phyloP scores from a whole-genome alignment of 1,140 invertebrate genomes.

The Tetragnatha versicolor region DNA sequence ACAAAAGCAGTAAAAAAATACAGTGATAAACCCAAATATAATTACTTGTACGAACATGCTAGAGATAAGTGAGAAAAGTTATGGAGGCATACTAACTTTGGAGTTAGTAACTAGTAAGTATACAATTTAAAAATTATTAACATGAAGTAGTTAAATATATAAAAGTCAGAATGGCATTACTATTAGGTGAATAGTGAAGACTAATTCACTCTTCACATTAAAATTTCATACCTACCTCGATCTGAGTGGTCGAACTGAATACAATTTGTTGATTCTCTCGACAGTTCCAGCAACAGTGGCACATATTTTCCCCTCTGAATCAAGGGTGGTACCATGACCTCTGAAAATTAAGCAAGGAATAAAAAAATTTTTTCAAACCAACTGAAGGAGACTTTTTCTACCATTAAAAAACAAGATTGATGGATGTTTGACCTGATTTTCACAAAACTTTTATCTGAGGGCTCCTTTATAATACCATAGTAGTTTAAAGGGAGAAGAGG shows the following conservation, averaged over 20 bases:
- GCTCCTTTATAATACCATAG: background rate
- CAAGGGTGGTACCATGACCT: slow-evolving; percentile 94
- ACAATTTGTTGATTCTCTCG: slow-evolving; percentile 92
- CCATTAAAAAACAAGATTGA: background rate
- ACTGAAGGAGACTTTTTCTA: background rate
- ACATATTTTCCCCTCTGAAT: slow-evolving; percentile 75
- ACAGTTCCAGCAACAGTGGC: slow-evolving; percentile 93
- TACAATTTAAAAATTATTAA: too few species aligned
- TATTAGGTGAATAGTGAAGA: too few species aligned
- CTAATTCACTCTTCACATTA: too few species aligned
- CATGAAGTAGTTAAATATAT: too few species aligned
- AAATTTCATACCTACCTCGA: slow-evolving; percentile 69
- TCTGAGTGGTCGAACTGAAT: slow-evolving; percentile 89
- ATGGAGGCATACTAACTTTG: too few species aligned
- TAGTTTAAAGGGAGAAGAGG: too few species aligned
- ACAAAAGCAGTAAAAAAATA: too few species aligned
- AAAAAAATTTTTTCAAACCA: background rate
- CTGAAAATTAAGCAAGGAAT: slow-evolving; percentile 61
- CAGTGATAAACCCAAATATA: too few species aligned
- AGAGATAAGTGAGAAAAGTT: too few species aligned
- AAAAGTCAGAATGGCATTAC: too few species aligned
- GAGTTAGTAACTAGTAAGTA: too few species aligned
- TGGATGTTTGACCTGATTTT: background rate
- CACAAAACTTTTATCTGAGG: background rate
- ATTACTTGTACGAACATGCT: too few species aligned